Evolutionary conservation across 2,113 vertebrate genomes (phyloP), one percentile per base, ranked within the genome.

Genomic region (Sinocyclocheilus maitianheensis): DNA sequence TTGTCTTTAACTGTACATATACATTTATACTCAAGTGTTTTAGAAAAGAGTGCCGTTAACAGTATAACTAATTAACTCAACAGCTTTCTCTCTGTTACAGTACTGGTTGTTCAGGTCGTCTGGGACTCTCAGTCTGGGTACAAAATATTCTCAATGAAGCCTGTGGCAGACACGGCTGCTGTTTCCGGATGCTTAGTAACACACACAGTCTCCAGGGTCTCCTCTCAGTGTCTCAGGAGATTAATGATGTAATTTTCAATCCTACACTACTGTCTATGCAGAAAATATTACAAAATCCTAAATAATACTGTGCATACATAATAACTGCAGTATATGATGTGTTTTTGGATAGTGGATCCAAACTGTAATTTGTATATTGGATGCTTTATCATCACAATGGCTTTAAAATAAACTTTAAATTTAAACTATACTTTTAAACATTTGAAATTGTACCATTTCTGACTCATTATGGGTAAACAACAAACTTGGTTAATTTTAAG

Each of bases 171-270:
- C 63, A 77, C 62, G 2, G n/a, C 74, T 83, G 67, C 46, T 84
- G 16, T 74, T 63, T 85, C 76, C 74, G 22, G 58, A 67, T 48
- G 53, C 84, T 62, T 83, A 24, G 63, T 78, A 79, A 79, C 80
- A 74, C 63, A 77, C 63, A 77, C 67, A 24, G 55, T 83, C 81
- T 63, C 75, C 34, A 75, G 58, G 5, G 75, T 67, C 30, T 84
- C 55, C n/a, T 79, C 63, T 88, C 5, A 60, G n/a, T 37, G 20
- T 72, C 48, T 83, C 43, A 69, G 12, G 8, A 5, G 78, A 26
- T 65, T 84, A 16, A 67, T 77, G 48, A n/a, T 63, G 51, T 34
- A 51, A 78, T 6, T 77, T 34, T 43, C 40, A 48, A 20, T 75
- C 3, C 69, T 43, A 18, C 5, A 65, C 34, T 65, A 18, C 13